Base-by-base conservation (phyloP, 2,888 invertebrate species). In the Blastobasis lacticolella region DNA sequence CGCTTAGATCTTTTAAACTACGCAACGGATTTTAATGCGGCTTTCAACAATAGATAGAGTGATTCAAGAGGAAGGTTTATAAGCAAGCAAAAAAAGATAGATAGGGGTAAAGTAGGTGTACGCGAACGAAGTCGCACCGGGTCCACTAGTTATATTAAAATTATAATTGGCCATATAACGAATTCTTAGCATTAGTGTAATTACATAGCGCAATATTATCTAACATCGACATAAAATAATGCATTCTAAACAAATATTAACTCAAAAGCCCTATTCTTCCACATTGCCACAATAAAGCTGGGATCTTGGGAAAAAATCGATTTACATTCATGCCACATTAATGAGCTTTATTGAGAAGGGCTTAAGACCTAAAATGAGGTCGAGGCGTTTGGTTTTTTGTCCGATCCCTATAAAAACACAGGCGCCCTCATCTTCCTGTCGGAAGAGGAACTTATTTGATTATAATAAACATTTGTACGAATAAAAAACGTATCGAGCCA, bases 381-480 rank as follows among this genome's bases (percentile, higher is more conserved):
- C 45, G 48, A 52, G 48, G 48, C 38, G 45, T 49, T 41, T 38
- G 58, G 48, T 66, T 75, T 81, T 75, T 62, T 69, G 49, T 54
- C 42, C 54, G 61, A 64, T 66, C 62, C 56, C 7, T 37, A 51
- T 55, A 66, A 82, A 85, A 79, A 68, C 66, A 48, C 53, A 66
- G 78, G 83, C 85, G 82, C 83, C 85, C 71, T 66, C 74, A 71
- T 78, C 81, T 86, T 85, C 86, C 85, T 78, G 75, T 78, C 78
- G 88, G 88, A 87, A 86, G 76, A 81, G 78, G 81, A 84, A 84
- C 85, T 78, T 83, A 85, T 85, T 84, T 85, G 86, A 84, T 87
- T 85, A 85, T 82, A 76, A 81, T 78, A 84, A 82, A 85, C 81
- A 81, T 82, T 73, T 71, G 71, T 72, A 70, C 65, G 56, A 64